These are phyloP conservation scores for Chanos chanos DNA, from an alignment of 2,797 vertebrate genomes.

Conservation along the genomic window DNA sequence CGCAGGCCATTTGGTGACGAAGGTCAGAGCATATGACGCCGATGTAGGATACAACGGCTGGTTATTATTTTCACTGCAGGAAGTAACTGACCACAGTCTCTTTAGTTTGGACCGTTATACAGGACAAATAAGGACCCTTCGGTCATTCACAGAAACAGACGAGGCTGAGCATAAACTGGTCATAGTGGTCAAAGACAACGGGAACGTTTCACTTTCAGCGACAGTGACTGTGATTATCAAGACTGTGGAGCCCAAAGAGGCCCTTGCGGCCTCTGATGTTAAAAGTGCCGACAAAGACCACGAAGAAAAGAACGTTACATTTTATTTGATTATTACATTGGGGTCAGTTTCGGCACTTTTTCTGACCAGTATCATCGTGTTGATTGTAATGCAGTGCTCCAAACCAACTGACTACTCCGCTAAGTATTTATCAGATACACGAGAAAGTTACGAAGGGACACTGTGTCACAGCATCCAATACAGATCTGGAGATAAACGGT, in stretches of 20 bases:
- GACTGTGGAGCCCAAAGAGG: slow-evolving; percentile 43
- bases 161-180: slow-evolving; percentile 42
- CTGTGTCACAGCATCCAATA: slow-evolving; percentile 53
- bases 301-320: slow-evolving; percentile 37
- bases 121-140: slow-evolving; percentile 43
- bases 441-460: slow-evolving; percentile 48
- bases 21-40: slow-evolving; percentile 62
- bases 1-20: slow-evolving; percentile 60
- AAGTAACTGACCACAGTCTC: slow-evolving; percentile 59
- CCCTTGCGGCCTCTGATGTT: slow-evolving; percentile 41
- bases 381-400: slow-evolving; percentile 46
- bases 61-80: slow-evolving; percentile 58
- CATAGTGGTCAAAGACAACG: slow-evolving; percentile 47
- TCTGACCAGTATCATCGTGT: slow-evolving; percentile 35
- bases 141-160: slow-evolving; percentile 46
- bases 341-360: slow-evolving; percentile 45
- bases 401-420: slow-evolving; percentile 36
- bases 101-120: slow-evolving; percentile 53
- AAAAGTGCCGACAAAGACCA: slow-evolving; percentile 15
- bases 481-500: slow-evolving; percentile 53
- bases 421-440: slow-evolving; percentile 37
- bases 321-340: slow-evolving; percentile 45
- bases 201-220: slow-evolving; percentile 45
- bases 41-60: slow-evolving; percentile 66
- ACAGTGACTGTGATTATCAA: slow-evolving; percentile 41